Base-by-base conservation (phyloP, 2,113 vertebrate genomes). In the Chrysochloris asiatica region DNA sequence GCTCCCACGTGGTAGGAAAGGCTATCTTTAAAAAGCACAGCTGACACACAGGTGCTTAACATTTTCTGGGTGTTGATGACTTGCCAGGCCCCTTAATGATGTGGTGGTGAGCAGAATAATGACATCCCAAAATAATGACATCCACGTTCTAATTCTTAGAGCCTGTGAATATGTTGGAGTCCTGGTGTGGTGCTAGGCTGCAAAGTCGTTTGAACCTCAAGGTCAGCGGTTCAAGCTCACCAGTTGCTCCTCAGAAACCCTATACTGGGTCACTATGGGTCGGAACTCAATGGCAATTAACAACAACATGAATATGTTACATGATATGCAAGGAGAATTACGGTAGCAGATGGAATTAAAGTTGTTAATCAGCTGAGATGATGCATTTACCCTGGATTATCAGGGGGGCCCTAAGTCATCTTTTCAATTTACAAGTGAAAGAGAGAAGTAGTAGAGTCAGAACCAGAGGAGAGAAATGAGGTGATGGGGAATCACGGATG, bases 21-120 rank as follows among this genome's bases (percentile, higher is more conserved):
- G 8, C n/a, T 93, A 36, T 83, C 47, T 89, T 83, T 36, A 79
- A 82, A 89, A 36, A 16, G 33, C 77, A 21, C 45, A 89, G 38
- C 69, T 12, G 3, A 59, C 16, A 72, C 33, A 52, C 33, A 89
- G 73, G 16, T 21, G 76, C 1, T 54, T 71, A 47, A 65, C 33
- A 45, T 75, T 86, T 83, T 61, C 22, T 33, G 4, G 26, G 22
- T 83, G 14, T 4, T 71, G 43, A 65, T 33, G 54, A 36, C 22
- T 86, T 86, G 33, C 61, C 73, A 82, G 52, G 52, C 4, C 9
- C 12, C 33, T 65, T 83, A n/a, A n/a, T n/a, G n/a, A n/a, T 28
- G 54, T 52, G 22, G 2, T 28, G 43, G 24, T 52, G 26, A 48
- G 12, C 65, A 88, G 59, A 82, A 90, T 22, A 45, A 75, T 61